Conservation (phyloP, 2,888 invertebrate species). For the Endotricha flammealis region DNA sequence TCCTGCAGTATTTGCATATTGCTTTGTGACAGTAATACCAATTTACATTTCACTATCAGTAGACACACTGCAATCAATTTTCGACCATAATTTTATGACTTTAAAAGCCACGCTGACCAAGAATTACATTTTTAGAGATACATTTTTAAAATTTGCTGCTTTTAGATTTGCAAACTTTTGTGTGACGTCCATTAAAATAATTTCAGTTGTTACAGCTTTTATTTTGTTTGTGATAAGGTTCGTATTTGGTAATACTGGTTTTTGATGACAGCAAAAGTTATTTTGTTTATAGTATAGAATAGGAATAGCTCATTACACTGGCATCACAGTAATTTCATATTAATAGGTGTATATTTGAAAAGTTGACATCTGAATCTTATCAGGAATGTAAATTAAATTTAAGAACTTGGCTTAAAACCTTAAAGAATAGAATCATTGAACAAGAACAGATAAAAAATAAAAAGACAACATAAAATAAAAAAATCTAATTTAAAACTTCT, state of each 20-base stretch:
- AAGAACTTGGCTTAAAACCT: no score
- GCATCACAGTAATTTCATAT: constrained; percentile 14
- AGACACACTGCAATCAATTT: neutral
- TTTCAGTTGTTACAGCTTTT: no score
- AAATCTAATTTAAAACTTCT: no score
- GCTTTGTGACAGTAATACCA: constrained; percentile 25
- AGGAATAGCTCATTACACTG: constrained; percentile 13
- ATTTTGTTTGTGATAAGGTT: neutral
- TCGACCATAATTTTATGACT: neutral
- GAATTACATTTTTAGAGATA: neutral
- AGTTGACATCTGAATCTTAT: no score
- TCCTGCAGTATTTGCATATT: constrained; percentile 40
- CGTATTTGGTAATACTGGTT: neutral
- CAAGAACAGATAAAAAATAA: no score
- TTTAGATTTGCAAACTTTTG: neutral
- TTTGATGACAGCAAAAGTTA: neutral
- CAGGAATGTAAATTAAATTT: no score
- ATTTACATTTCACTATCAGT: constrained; percentile 2
- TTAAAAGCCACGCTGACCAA: constrained; percentile 1
- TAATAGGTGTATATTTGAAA: neutral
- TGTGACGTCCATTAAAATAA: neutral
- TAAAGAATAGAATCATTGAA: no score
- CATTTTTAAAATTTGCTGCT: neutral
- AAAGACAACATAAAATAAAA: no score
- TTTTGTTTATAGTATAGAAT: constrained; percentile 9